phyloP scores from a whole-genome alignment of 2,888 invertebrate genomes.

The Leptodirus hochenwartii region DNA sequence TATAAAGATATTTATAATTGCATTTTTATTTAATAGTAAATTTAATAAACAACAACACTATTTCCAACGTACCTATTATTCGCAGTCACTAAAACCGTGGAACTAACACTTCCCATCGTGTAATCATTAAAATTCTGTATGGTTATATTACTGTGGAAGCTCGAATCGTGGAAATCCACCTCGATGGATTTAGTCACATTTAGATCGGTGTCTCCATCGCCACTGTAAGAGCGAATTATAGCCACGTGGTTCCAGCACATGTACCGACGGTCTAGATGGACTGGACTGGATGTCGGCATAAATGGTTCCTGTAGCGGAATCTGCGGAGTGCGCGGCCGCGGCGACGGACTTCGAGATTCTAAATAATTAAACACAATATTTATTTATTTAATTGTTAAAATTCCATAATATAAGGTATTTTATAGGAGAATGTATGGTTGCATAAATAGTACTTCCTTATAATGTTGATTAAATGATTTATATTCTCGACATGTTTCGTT shows the following conservation, averaged over 20 bases:
- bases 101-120: conserved; percentile 73
- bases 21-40: no score
- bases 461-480: no score
- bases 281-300: conserved; percentile 79
- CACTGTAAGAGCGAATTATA: conserved; percentile 66
- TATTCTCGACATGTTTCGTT: no score
- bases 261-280: conserved; percentile 50
- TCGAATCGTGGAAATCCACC: conserved; percentile 87
- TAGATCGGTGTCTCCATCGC: conserved; percentile 38
- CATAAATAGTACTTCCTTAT: no score
- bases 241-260: conserved; percentile 88
- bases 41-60: no score
- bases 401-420: no score
- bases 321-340: conserved; percentile 26
- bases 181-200: conserved; percentile 54
- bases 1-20: no score
- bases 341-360: conserved; percentile 16
- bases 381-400: no score
- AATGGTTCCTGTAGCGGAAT: conserved; percentile 62
- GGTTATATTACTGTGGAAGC: conserved; percentile 77
- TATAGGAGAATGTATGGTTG: no score
- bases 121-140: conserved; percentile 73
- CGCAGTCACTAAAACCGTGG: conserved; percentile 61
- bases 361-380: background rate
- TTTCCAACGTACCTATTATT: conserved; percentile 39